Evolutionary conservation across 2,888 invertebrate species (phyloP).

Genomic region (Trachelus stipa): DNA sequence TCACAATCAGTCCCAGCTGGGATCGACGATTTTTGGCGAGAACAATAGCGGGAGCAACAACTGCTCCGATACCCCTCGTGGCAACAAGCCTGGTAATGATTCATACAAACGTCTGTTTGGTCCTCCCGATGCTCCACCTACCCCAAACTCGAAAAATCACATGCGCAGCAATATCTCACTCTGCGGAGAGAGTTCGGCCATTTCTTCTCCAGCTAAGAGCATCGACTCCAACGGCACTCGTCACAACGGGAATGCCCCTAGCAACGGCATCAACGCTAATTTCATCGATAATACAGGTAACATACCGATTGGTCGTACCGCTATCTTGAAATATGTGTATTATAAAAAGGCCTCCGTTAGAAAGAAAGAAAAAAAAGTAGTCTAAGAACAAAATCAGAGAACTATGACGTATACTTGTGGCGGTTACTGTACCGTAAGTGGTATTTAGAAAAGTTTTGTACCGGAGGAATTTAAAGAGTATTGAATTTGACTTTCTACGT

Average conservation of each 20-base stretch:
- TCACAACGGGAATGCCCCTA: conserved; percentile 52
- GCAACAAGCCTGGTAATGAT: conserved; percentile 70
- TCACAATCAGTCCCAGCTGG: conserved; percentile 58
- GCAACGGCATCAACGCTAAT: conserved; percentile 45
- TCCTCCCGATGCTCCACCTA: conserved; percentile 69
- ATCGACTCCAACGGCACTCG: conserved; percentile 43
- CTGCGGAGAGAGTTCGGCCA: conserved; percentile 62
- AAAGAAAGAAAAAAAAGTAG: background rate
- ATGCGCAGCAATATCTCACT: conserved; percentile 74
- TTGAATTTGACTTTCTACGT: background rate
- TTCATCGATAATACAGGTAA: conserved; percentile 26
- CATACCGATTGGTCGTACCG: conserved; percentile 30
- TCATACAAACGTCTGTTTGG: conserved; percentile 75
- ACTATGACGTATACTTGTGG: background rate
- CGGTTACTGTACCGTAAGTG: background rate
- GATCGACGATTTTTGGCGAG: conserved; percentile 62
- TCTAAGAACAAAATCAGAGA: background rate
- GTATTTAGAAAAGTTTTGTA: background rate
- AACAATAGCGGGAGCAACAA: conserved; percentile 55
- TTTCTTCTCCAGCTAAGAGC: conserved; percentile 37
- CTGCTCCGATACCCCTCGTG: conserved; percentile 56
- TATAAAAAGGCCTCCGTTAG: conserved; percentile 42
- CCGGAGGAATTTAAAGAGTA: background rate
- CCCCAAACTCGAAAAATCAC: conserved; percentile 72
- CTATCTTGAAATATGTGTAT: conserved; percentile 61